Conservation (phyloP, 1,140 invertebrate species). For the Bombus confusus region DNA sequence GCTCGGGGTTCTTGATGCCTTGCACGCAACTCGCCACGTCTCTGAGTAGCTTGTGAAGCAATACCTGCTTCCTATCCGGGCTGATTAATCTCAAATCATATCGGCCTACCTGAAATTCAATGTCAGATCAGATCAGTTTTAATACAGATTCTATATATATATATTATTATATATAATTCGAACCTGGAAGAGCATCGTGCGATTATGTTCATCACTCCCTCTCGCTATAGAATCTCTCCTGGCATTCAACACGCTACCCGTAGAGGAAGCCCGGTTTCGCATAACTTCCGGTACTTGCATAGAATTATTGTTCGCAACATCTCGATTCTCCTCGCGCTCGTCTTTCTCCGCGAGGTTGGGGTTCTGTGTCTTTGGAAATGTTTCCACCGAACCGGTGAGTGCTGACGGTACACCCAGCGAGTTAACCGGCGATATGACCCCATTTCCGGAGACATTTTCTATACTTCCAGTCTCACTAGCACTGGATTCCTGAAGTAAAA, state of each 20-base stretch:
- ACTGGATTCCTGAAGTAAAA: conserved; percentile 74
- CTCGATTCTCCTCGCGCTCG: conserved; percentile 53
- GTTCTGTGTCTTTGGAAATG: conserved; percentile 67
- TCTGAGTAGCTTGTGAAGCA: conserved; percentile 92
- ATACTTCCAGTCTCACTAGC: conserved; percentile 77
- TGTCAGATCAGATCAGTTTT: not conserved
- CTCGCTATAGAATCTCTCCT: conserved; percentile 75
- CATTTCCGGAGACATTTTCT: conserved; percentile 72
- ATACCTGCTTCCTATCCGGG: conserved; percentile 94
- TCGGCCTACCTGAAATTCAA: conserved; percentile 88
- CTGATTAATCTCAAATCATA: conserved; percentile 94
- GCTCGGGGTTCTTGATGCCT: conserved; percentile 90
- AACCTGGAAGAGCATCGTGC: conserved; percentile 96
- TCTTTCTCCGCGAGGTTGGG: conserved; percentile 47
- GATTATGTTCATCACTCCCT: conserved; percentile 88
- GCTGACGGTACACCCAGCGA: conserved; percentile 62
- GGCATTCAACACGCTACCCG: conserved; percentile 77
- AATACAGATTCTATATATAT: not conserved
- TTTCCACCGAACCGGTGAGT: conserved; percentile 76
- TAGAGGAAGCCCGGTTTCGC: conserved; percentile 81
- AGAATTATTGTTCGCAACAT: conserved; percentile 46
- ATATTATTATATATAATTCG: conserved; percentile 62
- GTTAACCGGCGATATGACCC: conserved; percentile 66
- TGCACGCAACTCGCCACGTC: conserved; percentile 95
- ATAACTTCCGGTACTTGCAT: conserved; percentile 79